Evolutionary conservation across 2,888 invertebrate species (phyloP), one percentile per base, ranked within the genome.

Genomic region (Salticus scenicus): DNA sequence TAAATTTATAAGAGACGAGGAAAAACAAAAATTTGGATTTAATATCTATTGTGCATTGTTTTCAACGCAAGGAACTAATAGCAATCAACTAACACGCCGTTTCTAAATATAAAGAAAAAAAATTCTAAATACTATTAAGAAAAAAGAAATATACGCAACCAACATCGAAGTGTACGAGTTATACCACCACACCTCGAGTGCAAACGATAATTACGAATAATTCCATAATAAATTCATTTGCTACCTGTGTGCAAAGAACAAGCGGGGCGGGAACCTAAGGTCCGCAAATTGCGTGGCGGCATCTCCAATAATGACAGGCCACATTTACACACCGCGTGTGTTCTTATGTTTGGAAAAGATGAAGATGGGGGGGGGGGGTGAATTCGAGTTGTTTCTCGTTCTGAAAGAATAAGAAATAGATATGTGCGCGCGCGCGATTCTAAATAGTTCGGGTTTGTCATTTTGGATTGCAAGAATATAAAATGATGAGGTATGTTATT

Each of bases 221-320:
- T 83, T 83, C 82, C 82, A 83, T 83, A 83, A 83, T 83, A 83
- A 83, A 83, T 83, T 83, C 82, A 83, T 83, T 83, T 83, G 82
- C 82, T 83, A 83, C 82, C 75, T 83, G 82, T 31, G 71, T 41
- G 28, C 17, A 14, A 24, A 33, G 63, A 76, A 83, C 82, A 47
- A 83, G 82, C 27, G 66, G 76, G 82, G 82, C 82, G 82, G 76
- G 82, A 47, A 76, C 47, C 33, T 33, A n/a, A 8, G 71, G n/a
- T 47, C 82, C 71, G 76, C 76, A 83, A 83, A 83, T 83, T 76
- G 76, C 75, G 51, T 47, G 76, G 76, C 82, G 82, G 82, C 82
- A 37, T 42, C 51, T 27, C 20, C 64, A 24, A 47, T 83, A 83
- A 83, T 83, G 76, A 83, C 82, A 83, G 76, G 82, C 82, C 63